phyloP scores from a whole-genome alignment of 1,140 invertebrate species.

The Archegozetes longisetosus region DNA sequence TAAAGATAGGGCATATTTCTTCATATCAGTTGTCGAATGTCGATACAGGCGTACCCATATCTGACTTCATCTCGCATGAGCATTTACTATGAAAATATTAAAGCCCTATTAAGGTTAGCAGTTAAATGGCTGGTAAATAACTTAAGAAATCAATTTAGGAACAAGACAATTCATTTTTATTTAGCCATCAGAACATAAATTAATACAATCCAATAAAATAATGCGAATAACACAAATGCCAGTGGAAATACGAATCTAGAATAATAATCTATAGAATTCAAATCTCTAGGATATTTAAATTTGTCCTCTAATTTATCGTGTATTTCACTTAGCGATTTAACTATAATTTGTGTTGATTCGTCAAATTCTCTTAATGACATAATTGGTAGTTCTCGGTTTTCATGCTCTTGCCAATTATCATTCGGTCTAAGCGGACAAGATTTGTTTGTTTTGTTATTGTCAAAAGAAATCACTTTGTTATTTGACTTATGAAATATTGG shows the following conservation, averaged over 20 bases:
- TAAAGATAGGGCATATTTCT: too few relatives aligned
- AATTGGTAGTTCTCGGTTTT: neutral
- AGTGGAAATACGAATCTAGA: conserved; percentile 3
- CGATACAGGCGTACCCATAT: too few relatives aligned
- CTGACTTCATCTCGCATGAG: too few relatives aligned
- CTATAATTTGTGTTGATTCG: too few relatives aligned
- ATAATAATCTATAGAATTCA: conserved; percentile 1
- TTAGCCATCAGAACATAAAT: too few relatives aligned
- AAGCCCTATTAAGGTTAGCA: too few relatives aligned
- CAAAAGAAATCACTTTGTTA: too few relatives aligned
- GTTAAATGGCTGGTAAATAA: too few relatives aligned
- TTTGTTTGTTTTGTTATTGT: neutral
- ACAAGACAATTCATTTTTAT: too few relatives aligned
- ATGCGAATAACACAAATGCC: conserved; percentile 5
- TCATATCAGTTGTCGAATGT: too few relatives aligned
- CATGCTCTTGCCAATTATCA: neutral
- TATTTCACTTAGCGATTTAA: neutral
- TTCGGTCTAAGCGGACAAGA: neutral
- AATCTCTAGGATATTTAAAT: neutral
- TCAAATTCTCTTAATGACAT: neutral
- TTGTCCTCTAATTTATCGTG: neutral
- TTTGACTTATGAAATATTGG: neutral
- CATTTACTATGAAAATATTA: too few relatives aligned
- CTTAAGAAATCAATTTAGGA: too few relatives aligned
- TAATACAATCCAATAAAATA: conserved; percentile 7